Percentiles rank a stretch among this genome's conserved stretches.
Evolutionary conservation across 2,797 vertebrate genomes (phyloP).

Genomic region (Babyrousa celebensis): DNA sequence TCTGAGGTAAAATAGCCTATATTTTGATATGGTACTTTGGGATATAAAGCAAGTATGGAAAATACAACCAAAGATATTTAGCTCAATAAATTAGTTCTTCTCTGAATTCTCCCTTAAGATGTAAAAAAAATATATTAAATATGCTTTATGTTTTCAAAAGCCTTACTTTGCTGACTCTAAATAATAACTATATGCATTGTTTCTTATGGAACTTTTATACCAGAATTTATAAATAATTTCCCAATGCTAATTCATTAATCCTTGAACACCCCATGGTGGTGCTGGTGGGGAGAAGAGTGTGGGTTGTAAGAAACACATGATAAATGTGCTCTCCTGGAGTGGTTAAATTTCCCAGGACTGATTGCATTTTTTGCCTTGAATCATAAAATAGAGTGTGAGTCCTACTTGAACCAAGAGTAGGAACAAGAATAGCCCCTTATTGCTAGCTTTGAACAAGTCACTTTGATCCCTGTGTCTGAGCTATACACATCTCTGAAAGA

Average conservation of each 20-base stretch:
- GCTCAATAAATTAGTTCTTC: constrained; percentile 75
- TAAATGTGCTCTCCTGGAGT: not conserved
- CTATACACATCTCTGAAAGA: constrained; percentile 69
- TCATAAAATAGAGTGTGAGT: constrained; percentile 69
- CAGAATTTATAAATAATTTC: constrained; percentile 62
- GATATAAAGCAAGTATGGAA: constrained; percentile 78
- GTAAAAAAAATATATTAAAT: constrained; percentile 54
- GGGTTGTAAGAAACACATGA: not conserved
- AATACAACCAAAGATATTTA: constrained; percentile 73
- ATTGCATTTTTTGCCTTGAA: constrained; percentile 73
- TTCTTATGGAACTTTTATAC: constrained; percentile 46
- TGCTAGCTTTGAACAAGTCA: constrained; percentile 71
- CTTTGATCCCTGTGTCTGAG: constrained; percentile 72
- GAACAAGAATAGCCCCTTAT: constrained; percentile 31
- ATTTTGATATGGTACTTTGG: constrained; percentile 73
- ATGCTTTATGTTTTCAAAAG: constrained; percentile 73
- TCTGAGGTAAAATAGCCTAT: constrained; percentile 71
- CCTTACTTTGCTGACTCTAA: constrained; percentile 65
- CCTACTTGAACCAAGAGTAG: constrained; percentile 45
- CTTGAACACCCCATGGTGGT: not conserved
- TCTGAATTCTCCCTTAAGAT: constrained; percentile 70
- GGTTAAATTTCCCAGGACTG: constrained; percentile 47
- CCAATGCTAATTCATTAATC: constrained; percentile 60
- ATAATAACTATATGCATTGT: constrained; percentile 37
- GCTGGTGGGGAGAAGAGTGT: not conserved